phyloP scores from a whole-genome alignment of 2,113 vertebrate genomes.

The Anhinga anhinga region DNA sequence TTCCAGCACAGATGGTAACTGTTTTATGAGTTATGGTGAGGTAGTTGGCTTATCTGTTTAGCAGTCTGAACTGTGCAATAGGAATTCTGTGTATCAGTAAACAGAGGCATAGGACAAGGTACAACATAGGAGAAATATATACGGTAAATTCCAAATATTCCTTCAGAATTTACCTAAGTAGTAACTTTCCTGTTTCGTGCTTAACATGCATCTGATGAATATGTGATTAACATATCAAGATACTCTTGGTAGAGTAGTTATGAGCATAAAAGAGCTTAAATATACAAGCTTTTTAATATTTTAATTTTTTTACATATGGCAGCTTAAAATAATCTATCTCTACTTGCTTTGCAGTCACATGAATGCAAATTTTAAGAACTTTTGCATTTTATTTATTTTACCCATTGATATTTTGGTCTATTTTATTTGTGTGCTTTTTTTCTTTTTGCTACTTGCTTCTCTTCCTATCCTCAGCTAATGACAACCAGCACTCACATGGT shows the following conservation, averaged over 20 bases:
- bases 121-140: background rate
- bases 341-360: slow-evolving; percentile 53
- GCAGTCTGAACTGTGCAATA: background rate
- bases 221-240: background rate
- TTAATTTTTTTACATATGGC: background rate
- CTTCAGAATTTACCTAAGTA: background rate
- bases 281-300: slow-evolving; percentile 1
- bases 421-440: slow-evolving; percentile 86
- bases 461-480: slow-evolving; percentile 94
- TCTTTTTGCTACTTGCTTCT: slow-evolving; percentile 85
- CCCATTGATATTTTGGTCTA: slow-evolving; percentile 78
- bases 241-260: background rate
- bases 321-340: slow-evolving; percentile 18
- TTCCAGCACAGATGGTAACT: background rate
- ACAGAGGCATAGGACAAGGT: background rate
- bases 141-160: background rate
- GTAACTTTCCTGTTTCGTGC: background rate
- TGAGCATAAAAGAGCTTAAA: background rate
- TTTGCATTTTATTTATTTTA: slow-evolving; percentile 81
- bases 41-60: background rate
- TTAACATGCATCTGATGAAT: background rate
- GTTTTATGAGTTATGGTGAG: background rate
- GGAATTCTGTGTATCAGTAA: background rate
- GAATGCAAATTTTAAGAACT: slow-evolving; percentile 37
- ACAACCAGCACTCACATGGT: slow-evolving; percentile 97